Conservation (phyloP, 2,888 invertebrate species). For the Micoletzkya japonica region DNA sequence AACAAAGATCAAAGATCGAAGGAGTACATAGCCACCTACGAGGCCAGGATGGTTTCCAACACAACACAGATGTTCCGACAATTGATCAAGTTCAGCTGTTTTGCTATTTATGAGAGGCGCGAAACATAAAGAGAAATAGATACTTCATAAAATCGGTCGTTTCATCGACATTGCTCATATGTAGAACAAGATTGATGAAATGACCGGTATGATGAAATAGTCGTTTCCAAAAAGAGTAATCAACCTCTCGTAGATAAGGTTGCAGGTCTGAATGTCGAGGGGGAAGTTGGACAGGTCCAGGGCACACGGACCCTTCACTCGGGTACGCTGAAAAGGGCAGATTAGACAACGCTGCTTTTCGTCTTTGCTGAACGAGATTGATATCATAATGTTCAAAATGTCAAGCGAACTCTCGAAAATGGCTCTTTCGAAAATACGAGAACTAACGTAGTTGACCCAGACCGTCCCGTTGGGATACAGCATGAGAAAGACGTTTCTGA, state of each 20-base stretch:
- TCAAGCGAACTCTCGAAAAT: slow-evolving; percentile 5
- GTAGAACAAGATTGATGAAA: too few relatives aligned
- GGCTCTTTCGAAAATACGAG: background rate
- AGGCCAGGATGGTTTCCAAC: too few relatives aligned
- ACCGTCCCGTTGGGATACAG: slow-evolving; percentile 59
- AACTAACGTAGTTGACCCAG: slow-evolving; percentile 62
- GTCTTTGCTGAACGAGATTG: background rate
- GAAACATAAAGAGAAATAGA: too few relatives aligned
- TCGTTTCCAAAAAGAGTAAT: too few relatives aligned
- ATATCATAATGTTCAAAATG: background rate
- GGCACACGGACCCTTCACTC: slow-evolving; percentile 60
- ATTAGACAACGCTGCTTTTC: background rate
- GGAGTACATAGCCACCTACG: too few relatives aligned
- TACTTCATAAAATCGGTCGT: too few relatives aligned
- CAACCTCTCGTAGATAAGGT: slow-evolving; percentile 52
- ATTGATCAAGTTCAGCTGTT: too few relatives aligned
- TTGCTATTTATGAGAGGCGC: too few relatives aligned
- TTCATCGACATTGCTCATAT: too few relatives aligned
- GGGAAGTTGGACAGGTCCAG: slow-evolving; percentile 52
- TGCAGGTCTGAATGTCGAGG: slow-evolving; percentile 60
- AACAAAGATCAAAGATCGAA: background rate
- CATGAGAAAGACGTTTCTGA: slow-evolving; percentile 61
- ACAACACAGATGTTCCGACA: too few relatives aligned
- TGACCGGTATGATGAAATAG: too few relatives aligned
- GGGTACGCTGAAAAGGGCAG: slow-evolving; percentile 50